Conservation (phyloP, 2,113 vertebrate genomes). For the Charina bottae region DNA sequence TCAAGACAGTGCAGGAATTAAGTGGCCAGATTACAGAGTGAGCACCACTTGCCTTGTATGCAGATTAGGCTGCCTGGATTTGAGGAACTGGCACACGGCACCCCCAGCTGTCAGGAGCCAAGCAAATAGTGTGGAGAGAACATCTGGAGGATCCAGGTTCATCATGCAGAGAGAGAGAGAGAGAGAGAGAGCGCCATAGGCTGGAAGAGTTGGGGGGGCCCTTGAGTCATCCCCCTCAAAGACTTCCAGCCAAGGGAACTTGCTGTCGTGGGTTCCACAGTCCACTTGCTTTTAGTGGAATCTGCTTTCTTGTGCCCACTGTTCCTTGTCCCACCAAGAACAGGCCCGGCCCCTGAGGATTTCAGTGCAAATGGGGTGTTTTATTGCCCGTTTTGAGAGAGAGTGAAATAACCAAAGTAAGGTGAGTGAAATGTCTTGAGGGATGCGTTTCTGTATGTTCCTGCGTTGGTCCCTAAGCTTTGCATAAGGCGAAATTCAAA, state of each 20-base stretch:
- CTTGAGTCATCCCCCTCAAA: background rate
- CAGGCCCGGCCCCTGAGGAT: background rate
- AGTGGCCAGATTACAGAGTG: background rate
- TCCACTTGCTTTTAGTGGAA: background rate
- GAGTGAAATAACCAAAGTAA: background rate
- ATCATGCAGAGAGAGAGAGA: background rate
- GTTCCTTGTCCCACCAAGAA: background rate
- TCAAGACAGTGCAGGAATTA: background rate
- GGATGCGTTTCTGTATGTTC: background rate
- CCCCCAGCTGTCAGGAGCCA: background rate
- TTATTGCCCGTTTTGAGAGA: background rate
- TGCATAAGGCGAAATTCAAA: background rate
- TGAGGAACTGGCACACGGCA: background rate
- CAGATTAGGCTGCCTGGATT: background rate
- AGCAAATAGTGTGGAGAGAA: background rate
- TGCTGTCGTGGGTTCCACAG: background rate
- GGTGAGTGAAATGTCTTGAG: background rate
- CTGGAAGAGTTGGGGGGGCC: background rate
- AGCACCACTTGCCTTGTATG: too few relatives aligned
- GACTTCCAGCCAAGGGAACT: background rate
- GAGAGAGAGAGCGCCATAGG: background rate
- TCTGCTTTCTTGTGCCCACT: background rate
- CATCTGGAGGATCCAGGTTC: background rate
- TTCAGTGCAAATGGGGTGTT: background rate
- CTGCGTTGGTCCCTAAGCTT: background rate